Base-by-base conservation (phyloP, 2,113 vertebrate genomes). In the Tragelaphus strepsiceros region DNA sequence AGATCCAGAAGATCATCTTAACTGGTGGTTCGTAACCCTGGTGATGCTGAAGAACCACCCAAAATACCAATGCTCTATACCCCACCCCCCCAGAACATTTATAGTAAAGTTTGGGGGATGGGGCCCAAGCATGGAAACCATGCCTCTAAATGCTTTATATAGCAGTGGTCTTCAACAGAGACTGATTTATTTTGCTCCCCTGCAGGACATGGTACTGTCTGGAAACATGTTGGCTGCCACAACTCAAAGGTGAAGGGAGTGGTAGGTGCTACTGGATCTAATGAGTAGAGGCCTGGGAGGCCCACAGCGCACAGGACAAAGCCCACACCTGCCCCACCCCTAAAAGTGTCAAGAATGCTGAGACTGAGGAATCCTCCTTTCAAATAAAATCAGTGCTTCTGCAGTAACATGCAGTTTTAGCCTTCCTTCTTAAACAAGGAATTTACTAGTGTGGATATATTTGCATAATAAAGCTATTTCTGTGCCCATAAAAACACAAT, bases 331-430 rank as follows among this genome's bases (percentile, higher is more conserved):
- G n/a, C 67, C 35, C 67, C 71, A 24, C 39, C 22, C 22, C 22
- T 77, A 26, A 77, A 77, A 85, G 91, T 10, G 2, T 80, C 85
- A 54, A 54, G 53, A 80, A 86, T n/a, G 51, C 87, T 24, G 22
- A 90, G 56, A 46, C 2, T 35, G 22, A 67, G 9, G 92, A 88
- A 30, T 8, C 8, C 30, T 80, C 32, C 64, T 91, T 89, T 85
- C 67, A 96, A 95, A 88, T 82, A 56, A 91, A 94, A 95, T 46
- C 77, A 91, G 22, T 81, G 61, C 61, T 96, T 91, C 83, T 74
- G 32, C 91, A 81, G 59, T 56, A 97, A 88, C 35, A 82, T 53
- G 24, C 71, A 83, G 71, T 95, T 94, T 67, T 19, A 64, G 58
- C 26, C 30, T 39, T 62, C 62, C 80, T 39, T 80, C 56, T 94